Conservation (phyloP, 1,140 invertebrate species). For the Aphaenogaster rudis region DNA sequence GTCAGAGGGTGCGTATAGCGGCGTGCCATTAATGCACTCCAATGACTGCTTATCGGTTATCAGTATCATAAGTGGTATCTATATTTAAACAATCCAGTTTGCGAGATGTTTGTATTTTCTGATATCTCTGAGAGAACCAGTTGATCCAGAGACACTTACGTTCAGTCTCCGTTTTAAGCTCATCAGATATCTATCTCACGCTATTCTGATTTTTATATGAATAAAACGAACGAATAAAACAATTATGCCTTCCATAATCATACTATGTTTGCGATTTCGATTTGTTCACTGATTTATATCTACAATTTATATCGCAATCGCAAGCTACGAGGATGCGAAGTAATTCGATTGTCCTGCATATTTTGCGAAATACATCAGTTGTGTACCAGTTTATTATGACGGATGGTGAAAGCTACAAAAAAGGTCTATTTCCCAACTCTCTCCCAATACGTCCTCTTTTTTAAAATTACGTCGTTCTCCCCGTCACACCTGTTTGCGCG, state of each 20-base stretch:
- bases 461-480: not conserved
- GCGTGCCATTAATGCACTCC: constrained; percentile 22
- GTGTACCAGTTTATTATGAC: constrained; percentile 23
- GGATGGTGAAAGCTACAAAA: not conserved
- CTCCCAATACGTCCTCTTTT: not conserved
- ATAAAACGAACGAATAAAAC: not conserved
- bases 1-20: constrained; percentile 32
- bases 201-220: not conserved
- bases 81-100: constrained; percentile 49
- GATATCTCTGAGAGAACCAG: constrained; percentile 19
- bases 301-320: not conserved
- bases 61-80: constrained; percentile 48
- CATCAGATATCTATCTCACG: not conserved
- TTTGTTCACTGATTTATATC: not conserved
- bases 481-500: not conserved
- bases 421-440: not conserved
- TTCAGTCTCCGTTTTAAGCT: not conserved
- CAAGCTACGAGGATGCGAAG: not conserved
- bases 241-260: not conserved
- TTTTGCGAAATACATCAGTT: constrained; percentile 9
- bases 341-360: not conserved
- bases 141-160: not conserved
- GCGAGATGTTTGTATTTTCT: constrained; percentile 52
- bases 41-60: constrained; percentile 43
- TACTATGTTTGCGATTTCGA: not conserved